Percentiles rank a stretch among this genome's conserved stretches.
These are phyloP conservation scores for Chiloscyllium punctatum DNA, from an alignment of 2,797 vertebrate species.

Conservation along the genomic window DNA sequence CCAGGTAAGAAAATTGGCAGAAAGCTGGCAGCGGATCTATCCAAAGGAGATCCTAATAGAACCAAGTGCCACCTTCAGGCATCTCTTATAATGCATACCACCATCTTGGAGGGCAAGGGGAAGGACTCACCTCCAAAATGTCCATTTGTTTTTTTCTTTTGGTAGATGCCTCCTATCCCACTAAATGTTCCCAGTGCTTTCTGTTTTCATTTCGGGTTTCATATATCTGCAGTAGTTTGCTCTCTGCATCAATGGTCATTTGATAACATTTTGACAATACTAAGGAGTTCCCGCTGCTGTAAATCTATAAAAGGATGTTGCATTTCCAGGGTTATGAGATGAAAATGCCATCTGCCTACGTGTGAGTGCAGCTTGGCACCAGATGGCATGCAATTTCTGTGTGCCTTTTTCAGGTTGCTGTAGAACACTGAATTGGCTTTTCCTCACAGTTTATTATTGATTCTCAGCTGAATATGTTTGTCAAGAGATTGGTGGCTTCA, in stretches of 20 bases:
- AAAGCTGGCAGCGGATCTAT: too few relatives aligned
- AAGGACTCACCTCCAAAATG: not conserved
- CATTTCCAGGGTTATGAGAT: not conserved
- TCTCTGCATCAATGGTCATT: not conserved
- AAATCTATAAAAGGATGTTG: not conserved
- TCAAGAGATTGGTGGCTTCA: constrained; percentile 6
- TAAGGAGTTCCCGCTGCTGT: not conserved
- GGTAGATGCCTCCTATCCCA: not conserved
- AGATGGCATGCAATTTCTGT: not conserved
- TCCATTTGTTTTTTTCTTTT: not conserved
- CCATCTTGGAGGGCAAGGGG: not conserved
- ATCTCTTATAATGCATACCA: not conserved
- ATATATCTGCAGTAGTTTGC: not conserved
- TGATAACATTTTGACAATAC: not conserved
- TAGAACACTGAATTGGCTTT: not conserved
- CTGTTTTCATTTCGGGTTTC: not conserved
- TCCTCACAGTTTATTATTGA: constrained; percentile 14
- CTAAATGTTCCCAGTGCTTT: not conserved
- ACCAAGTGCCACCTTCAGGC: too few relatives aligned
- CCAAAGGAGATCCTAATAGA: too few relatives aligned
- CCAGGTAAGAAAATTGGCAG: too few relatives aligned
- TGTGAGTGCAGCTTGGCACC: not conserved
- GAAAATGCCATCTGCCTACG: not conserved
- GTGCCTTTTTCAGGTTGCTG: not conserved
- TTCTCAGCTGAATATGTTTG: not conserved